phyloP scores from a whole-genome alignment of 2,797 vertebrate genomes.

The Siniperca scherzeri region DNA sequence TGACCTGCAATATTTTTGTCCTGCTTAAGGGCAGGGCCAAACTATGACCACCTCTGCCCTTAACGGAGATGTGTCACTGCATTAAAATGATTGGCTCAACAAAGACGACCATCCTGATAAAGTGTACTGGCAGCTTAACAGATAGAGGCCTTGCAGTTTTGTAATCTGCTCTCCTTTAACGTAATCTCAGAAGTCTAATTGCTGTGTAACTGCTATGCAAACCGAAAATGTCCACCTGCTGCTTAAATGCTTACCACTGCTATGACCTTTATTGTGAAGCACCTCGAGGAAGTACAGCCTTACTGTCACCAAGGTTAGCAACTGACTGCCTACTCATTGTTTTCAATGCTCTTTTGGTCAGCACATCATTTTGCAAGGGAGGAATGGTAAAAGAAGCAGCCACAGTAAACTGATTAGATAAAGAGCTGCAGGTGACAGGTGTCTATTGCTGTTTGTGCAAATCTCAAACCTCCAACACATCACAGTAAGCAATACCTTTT shows the following conservation, averaged over 20 bases:
- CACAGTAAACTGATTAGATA: background rate
- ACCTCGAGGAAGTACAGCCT: background rate
- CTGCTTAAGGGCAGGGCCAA: background rate
- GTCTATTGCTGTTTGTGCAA: background rate
- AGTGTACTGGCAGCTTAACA: background rate
- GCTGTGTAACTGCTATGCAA: background rate
- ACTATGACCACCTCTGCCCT: background rate
- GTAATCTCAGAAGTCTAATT: background rate
- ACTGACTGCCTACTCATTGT: background rate
- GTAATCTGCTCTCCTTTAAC: background rate
- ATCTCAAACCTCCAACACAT: background rate
- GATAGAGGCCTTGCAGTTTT: background rate
- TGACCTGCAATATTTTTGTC: background rate
- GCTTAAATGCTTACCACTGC: background rate
- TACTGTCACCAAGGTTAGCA: background rate
- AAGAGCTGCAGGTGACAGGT: background rate
- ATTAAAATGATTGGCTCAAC: constrained; percentile 13
- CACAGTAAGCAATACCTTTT: background rate
- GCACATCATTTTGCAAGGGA: background rate
- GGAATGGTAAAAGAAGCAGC: background rate
- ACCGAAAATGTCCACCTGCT: background rate
- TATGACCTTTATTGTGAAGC: background rate
- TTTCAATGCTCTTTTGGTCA: background rate
- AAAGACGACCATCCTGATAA: background rate
- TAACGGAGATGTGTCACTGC: background rate